Conservation (phyloP, 2,113 vertebrate genomes). For the Thomomys bottae region DNA sequence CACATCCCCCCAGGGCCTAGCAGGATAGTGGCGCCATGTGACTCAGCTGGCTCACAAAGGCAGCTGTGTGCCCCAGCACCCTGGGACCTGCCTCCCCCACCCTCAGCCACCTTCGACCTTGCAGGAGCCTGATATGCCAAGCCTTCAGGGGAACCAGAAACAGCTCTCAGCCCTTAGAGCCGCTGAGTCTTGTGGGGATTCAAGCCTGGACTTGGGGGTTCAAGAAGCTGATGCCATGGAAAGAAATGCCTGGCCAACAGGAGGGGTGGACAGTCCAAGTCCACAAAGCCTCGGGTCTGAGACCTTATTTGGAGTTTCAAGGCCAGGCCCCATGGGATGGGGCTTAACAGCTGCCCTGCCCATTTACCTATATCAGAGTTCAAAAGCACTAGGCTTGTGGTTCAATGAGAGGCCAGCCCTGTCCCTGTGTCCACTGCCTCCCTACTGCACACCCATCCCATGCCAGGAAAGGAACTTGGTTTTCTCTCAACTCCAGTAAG, state of each 20-base stretch:
- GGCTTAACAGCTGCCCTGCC: background rate
- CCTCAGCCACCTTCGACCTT: background rate
- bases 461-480: background rate
- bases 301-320: constrained; percentile 68
- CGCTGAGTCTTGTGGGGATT: background rate
- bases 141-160: background rate
- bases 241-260: background rate
- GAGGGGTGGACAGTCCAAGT: background rate
- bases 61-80: constrained; percentile 65
- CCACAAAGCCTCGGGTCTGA: background rate
- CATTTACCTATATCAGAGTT: constrained; percentile 33
- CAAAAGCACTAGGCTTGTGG: background rate
- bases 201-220: constrained; percentile 44
- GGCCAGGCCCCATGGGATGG: background rate
- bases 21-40: constrained; percentile 46
- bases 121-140: background rate
- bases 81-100: background rate
- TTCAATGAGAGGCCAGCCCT: background rate
- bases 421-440: background rate
- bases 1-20: constrained; percentile 34
- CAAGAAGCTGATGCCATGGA: background rate
- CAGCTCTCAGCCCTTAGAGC: background rate
- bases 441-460: fast-evolving
- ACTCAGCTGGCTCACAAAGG: constrained; percentile 76
- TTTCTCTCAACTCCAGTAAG: background rate